Evolutionary conservation across 2,113 vertebrate species (phyloP).

Genomic region (Muntiacus muntjak): DNA sequence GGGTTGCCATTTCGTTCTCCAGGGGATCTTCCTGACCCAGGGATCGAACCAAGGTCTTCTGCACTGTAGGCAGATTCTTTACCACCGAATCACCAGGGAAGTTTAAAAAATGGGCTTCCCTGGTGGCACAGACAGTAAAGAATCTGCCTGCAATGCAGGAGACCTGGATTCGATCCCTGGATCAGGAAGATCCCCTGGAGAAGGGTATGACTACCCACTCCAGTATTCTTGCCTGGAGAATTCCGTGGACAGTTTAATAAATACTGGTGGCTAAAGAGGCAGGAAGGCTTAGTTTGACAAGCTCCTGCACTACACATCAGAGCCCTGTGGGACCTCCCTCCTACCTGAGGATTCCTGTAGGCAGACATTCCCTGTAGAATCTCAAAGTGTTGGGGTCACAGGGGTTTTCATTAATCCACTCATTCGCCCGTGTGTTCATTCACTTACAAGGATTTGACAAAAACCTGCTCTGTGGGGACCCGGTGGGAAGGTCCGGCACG

Average conservation of each 20-base stretch:
- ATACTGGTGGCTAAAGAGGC: accelerated
- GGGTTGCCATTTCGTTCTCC: not conserved
- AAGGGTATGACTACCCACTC: not conserved
- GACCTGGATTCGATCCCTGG: not conserved
- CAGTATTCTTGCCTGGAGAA: not conserved
- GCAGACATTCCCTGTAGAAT: not conserved
- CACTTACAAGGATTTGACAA: accelerated
- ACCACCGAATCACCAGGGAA: not conserved
- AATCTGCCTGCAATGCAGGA: not conserved
- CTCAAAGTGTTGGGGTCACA: accelerated
- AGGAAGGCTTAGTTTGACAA: not conserved
- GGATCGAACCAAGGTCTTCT: not conserved
- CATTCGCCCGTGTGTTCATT: accelerated
- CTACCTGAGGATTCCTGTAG: not conserved
- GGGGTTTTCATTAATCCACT: not conserved
- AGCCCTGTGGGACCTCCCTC: not conserved
- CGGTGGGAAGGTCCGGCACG: not conserved
- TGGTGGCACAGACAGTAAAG: not conserved
- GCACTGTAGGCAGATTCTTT: not conserved
- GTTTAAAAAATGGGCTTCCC: not conserved
- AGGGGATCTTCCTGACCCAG: not conserved
- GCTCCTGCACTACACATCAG: accelerated
- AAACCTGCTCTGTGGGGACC: not conserved
- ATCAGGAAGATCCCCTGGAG: not conserved
- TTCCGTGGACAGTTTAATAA: not conserved